phyloP scores from a whole-genome alignment of 2,113 vertebrate species.

The Rhineura floridana region DNA sequence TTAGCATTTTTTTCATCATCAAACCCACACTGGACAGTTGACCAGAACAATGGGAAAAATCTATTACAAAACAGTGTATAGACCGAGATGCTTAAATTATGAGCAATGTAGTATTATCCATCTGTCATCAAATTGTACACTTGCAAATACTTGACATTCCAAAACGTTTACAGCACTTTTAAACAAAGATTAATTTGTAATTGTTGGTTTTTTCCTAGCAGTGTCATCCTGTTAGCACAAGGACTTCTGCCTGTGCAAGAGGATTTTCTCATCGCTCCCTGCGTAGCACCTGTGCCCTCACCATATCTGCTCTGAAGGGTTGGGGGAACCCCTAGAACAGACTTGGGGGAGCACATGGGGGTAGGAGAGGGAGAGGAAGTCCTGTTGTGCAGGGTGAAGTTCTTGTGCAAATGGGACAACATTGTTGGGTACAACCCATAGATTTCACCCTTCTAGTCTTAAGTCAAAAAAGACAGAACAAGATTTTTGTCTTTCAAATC shows the following conservation, averaged over 20 bases:
- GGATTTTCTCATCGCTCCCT: too few species aligned
- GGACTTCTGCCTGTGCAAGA: too few species aligned
- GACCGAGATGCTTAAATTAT: neutral
- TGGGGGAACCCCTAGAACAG: too few species aligned
- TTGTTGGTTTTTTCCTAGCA: too few species aligned
- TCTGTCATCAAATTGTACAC: neutral
- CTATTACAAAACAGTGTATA: neutral
- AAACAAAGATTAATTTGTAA: constrained; percentile 26
- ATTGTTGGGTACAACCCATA: rapidly evolving
- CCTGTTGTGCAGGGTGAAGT: too few species aligned
- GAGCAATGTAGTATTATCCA: neutral
- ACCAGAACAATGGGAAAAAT: neutral
- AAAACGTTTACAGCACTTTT: constrained; percentile 29
- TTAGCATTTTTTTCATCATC: too few species aligned
- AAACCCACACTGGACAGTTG: neutral
- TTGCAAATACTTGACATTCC: constrained; percentile 21
- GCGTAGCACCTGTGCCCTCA: too few species aligned
- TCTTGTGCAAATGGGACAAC: too few species aligned
- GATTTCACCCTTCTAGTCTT: constrained; percentile 34
- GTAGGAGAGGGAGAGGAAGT: too few species aligned
- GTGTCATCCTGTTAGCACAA: too few species aligned
- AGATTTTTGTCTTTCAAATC: constrained; percentile 1
- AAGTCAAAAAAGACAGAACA: neutral
- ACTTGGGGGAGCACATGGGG: too few species aligned
- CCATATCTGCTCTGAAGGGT: too few species aligned